Evolutionary conservation across 1,140 invertebrate genomes (phyloP).

Genomic region (Zaprionus taronus): DNA sequence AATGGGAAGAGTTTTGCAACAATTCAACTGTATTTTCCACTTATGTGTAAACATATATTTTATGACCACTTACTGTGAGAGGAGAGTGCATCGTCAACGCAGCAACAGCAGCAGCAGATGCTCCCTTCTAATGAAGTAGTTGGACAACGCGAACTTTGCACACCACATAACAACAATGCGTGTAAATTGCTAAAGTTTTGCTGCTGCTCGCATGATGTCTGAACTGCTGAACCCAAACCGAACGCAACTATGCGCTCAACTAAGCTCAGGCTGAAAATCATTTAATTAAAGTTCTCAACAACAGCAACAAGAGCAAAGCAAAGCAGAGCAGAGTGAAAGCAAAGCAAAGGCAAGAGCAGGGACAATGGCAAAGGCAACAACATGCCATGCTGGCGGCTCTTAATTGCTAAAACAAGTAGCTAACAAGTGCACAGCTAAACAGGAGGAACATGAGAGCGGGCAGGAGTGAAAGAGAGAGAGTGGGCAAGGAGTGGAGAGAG

Average conservation of each 20-base stretch:
- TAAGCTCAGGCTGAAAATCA: constrained; percentile 61
- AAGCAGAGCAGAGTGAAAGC: no score
- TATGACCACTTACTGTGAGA: background rate
- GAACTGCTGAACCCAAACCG: constrained; percentile 30
- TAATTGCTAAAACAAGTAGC: constrained; percentile 75
- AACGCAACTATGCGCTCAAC: constrained; percentile 23
- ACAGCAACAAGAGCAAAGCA: background rate
- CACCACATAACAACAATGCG: constrained; percentile 55
- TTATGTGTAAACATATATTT: background rate
- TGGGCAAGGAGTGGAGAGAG: background rate
- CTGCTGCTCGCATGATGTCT: constrained; percentile 51
- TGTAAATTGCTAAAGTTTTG: constrained; percentile 73
- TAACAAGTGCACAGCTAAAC: constrained; percentile 55
- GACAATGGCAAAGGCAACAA: constrained; percentile 27
- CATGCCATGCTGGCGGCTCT: constrained; percentile 63
- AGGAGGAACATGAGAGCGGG: constrained; percentile 9
- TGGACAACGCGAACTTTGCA: constrained; percentile 49
- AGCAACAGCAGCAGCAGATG: background rate
- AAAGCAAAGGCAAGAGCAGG: background rate
- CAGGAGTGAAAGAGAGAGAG: background rate
- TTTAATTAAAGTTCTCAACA: constrained; percentile 70
- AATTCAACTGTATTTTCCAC: background rate
- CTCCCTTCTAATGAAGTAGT: constrained; percentile 43
- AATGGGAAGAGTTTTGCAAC: background rate
- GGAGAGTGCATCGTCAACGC: background rate